Percentiles rank a stretch among this genome's conserved stretches.
Conservation (phyloP, 2,797 vertebrate species). For the Acanthurus lineatus region DNA sequence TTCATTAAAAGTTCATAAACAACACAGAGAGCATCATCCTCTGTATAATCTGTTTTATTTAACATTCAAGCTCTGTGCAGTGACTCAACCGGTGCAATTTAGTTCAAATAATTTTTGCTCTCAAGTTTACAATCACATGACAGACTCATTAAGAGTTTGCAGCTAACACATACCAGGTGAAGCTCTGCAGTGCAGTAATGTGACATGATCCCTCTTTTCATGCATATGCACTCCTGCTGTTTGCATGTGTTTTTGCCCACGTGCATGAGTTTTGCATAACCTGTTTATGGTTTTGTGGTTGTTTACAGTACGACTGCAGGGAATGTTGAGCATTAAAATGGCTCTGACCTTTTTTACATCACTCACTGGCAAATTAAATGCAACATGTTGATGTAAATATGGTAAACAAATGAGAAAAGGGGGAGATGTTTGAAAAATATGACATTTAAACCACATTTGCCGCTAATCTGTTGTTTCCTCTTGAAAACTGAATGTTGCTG, state of each 20-base stretch:
- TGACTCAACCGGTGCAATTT: neutral
- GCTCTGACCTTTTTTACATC: neutral
- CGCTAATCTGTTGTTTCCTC: neutral
- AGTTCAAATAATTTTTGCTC: neutral
- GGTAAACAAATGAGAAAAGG: neutral
- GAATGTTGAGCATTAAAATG: neutral
- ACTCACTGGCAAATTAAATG: slow-evolving; percentile 18
- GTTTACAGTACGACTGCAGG: neutral
- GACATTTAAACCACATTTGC: neutral
- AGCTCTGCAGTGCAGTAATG: slow-evolving; percentile 1
- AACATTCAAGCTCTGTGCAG: neutral
- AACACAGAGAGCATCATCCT: neutral
- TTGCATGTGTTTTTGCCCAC: slow-evolving; percentile 21
- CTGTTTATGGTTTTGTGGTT: slow-evolving; percentile 21
- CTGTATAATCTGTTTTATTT: neutral
- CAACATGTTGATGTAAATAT: neutral
- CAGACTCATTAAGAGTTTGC: neutral
- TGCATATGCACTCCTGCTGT: slow-evolving; percentile 56
- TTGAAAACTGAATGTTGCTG: neutral
- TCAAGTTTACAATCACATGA: slow-evolving; percentile 23
- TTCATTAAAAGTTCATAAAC: neutral
- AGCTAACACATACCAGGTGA: slow-evolving; percentile 45
- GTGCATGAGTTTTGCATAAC: slow-evolving; percentile 16
- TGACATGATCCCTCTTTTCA: slow-evolving; percentile 1
- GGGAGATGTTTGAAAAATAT: neutral